Evolutionary conservation across 2,113 vertebrate species (phyloP).

Genomic region (Zosterops lateralis): DNA sequence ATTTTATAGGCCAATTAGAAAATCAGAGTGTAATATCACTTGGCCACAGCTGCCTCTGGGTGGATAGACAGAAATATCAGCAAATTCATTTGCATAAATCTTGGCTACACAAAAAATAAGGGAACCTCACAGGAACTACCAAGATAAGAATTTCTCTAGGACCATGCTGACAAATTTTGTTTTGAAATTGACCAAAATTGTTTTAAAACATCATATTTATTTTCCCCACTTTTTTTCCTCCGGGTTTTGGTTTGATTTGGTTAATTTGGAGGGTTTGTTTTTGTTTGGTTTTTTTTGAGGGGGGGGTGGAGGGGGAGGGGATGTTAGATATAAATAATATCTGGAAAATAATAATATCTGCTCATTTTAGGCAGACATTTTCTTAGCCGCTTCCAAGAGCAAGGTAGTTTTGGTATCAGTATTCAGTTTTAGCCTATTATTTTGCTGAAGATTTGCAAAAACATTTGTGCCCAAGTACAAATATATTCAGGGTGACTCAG

Average conservation of each 20-base stretch:
- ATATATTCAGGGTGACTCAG: neutral
- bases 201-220: neutral
- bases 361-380: neutral
- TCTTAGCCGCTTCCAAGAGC: neutral
- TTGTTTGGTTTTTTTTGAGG: fast-evolving
- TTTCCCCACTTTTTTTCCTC: neutral
- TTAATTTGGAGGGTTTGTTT: neutral
- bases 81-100: neutral
- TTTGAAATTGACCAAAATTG: neutral
- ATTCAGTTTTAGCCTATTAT: neutral
- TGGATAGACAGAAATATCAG: neutral
- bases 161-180: neutral
- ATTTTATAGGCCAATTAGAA: neutral
- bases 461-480: neutral
- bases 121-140: neutral
- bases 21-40: neutral
- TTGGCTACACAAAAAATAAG: neutral
- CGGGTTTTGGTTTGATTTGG: neutral
- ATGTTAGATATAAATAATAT: neutral
- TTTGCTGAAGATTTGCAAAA: neutral
- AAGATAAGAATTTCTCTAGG: neutral
- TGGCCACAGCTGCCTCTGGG: neutral
- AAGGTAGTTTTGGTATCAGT: neutral
- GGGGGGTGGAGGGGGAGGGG: fast-evolving
- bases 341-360: neutral